Evolutionary conservation across 1,140 invertebrate species (phyloP), one percentile per base, ranked within the genome.

Genomic region (Magallana ariakensis): DNA sequence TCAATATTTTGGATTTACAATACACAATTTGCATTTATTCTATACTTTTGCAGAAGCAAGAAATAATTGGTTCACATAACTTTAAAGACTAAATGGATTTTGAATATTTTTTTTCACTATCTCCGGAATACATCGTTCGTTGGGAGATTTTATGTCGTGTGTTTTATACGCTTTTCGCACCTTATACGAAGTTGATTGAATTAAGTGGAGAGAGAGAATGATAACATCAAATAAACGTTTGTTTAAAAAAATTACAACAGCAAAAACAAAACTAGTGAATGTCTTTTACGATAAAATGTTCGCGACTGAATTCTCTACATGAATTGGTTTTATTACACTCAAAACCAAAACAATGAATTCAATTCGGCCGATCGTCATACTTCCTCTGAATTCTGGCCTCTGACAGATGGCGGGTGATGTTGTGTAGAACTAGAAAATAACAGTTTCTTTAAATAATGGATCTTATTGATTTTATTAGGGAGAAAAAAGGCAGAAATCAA

Each of bases 371-470:
- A 19, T 82, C 80, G 53, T 19, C 80, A 54, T 46, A 82, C 11
- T 75, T 75, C 22, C 22, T 26, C 26, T 26, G 22, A 75, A 26
- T 26, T 19, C n/a, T 6, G 10, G 5, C 46, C 19, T 54, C 26
- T 84, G 82, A 84, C 82, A 84, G 82, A 84, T 84, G 82, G 82
- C 82, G 26, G 26, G 26, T 84, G 55, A 56, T 55, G 16, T 56
- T 26, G n/a, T 84, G 22, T 56, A 10, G 55, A 60, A 84, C 82
- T 57, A 58, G 53, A 84, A 84, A 84, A 84, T 60, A 84, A 46
- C 82, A 84, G 55, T 56, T 84, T 56, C 57, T 60, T 84, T 56
- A 84, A 84, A 84, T 84, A 84, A 33, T 56, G 53, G 26, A 60
- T 60, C 26, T 13, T 84, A 84, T 84, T 60, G 82, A 84, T 60